Base-by-base conservation (phyloP, 2,113 vertebrate species). In the Upupa epops region DNA sequence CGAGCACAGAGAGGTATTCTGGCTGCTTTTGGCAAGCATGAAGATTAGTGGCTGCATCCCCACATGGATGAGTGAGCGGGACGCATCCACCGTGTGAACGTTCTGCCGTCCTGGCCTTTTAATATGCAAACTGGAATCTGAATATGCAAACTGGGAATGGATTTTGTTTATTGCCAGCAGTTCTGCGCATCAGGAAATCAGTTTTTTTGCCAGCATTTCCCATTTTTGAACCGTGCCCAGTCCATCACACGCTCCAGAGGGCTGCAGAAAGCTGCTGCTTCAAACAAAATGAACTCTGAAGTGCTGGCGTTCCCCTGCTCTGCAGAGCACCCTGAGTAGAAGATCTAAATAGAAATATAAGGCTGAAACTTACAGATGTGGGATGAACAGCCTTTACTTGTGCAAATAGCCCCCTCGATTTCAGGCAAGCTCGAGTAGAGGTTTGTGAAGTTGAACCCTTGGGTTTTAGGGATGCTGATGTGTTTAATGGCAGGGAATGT, bases 101-200 rank as follows among this genome's bases (percentile, higher is more conserved):
- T 92, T 87, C 86, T 89, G n/a, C 90, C 74, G 68, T 94, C 34
- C 90, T 93, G 84, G 12, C 90, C 89, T 42, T 96, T 94, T 96
- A 95, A 92, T 95, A 96, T 96, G 92, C 91, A 95, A 95, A 93
- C 84, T 0, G 3, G 82, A 94, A 87, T 93, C 91, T 93, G 93
- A 96, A 91, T 96, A 95, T 93, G 86, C 81, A 94, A 94, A 95
- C 84, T 82, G 85, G 81, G 92, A 95, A 94, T 94, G 93, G 96
- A 95, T 96, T 96, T 96, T 94, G 81, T 93, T 96, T 93, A 93
- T 95, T 91, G 85, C 89, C 90, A 82, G 52, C 79, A 87, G 64
- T 85, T 95, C 89, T 94, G 94, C 89, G 88, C 86, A 87, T 93
- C 71, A 60, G 75, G 68, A 89, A 89, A 90, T 71, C 83, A 89